Evolutionary conservation across 1,140 invertebrate species (phyloP).

Genomic region (Parapsyche elsis): DNA sequence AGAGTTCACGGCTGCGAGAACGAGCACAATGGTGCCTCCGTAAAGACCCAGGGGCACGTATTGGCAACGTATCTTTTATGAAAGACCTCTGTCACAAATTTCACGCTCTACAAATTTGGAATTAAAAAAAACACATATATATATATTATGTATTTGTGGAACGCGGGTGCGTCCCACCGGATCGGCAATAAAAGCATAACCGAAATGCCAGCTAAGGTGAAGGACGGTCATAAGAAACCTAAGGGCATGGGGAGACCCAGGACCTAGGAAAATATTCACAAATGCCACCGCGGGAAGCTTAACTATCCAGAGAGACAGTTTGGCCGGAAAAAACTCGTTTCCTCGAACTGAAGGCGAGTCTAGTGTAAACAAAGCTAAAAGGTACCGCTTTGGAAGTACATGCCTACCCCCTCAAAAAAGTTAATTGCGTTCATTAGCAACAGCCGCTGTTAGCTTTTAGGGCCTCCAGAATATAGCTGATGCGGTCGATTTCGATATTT

Average conservation of each 20-base stretch:
- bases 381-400: neutral
- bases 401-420: neutral
- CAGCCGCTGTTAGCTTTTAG: neutral
- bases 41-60: neutral
- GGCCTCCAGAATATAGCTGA: constrained; percentile 20
- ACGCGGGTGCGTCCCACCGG: constrained; percentile 11
- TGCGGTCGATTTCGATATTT: constrained; percentile 3
- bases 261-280: neutral
- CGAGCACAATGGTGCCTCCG: neutral
- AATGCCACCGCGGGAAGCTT: neutral
- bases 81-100: neutral
- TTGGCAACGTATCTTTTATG: constrained; percentile 24
- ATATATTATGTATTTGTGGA: neutral
- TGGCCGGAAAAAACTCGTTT: neutral
- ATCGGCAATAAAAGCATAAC: constrained; percentile 16
- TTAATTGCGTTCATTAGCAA: constrained; percentile 24
- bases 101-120: constrained; percentile 24
- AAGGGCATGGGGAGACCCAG: neutral
- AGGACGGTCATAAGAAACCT: constrained; percentile 8
- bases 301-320: no score
- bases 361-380: constrained; percentile 1
- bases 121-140: constrained; percentile 22
- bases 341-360: neutral
- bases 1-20: constrained; percentile 16
- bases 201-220: constrained; percentile 36